A percentile compares a stretch with the other conserved stretches of the same genome.
phyloP scores from a whole-genome alignment of 2,888 invertebrate genomes.

The Pristionchus japonicus region DNA sequence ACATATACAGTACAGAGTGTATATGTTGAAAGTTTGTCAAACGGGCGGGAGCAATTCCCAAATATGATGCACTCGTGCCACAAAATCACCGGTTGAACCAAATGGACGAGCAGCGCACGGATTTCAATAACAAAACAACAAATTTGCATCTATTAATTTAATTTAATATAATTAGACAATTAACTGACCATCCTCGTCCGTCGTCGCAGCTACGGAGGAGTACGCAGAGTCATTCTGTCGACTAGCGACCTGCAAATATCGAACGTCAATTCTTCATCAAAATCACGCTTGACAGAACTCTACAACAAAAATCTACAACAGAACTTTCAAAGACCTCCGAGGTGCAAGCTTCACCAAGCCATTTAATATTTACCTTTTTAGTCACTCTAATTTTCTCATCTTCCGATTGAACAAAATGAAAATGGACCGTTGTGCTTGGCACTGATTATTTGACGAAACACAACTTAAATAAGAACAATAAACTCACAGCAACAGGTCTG shows the following conservation, averaged over 20 bases:
- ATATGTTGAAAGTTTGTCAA: neutral
- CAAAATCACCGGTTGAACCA: neutral
- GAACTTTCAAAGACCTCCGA: too few species aligned
- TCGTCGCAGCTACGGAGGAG: constrained; percentile 47
- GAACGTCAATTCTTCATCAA: neutral
- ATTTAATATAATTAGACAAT: neutral
- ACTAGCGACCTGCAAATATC: neutral
- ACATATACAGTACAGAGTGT: too few species aligned
- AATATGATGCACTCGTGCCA: neutral
- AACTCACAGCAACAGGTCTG: neutral
- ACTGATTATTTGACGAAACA: neutral
- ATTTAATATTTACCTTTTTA: too few species aligned
- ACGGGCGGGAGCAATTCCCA: neutral
- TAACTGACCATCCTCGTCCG: constrained; percentile 55
- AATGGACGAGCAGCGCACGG: too few species aligned
- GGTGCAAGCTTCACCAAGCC: too few species aligned
- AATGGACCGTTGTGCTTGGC: too few species aligned
- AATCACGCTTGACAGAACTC: too few species aligned
- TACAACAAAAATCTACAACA: too few species aligned
- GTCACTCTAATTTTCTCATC: too few species aligned
- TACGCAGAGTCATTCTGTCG: constrained; percentile 40
- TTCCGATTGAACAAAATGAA: too few species aligned
- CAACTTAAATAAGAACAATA: neutral
- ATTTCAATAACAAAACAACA: too few species aligned
- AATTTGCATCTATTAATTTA: too few species aligned